A percentile compares a stretch with the other conserved stretches of the same genome.
phyloP scores from a whole-genome alignment of 2,113 vertebrate genomes.

The Dryoscopus gambensis region DNA sequence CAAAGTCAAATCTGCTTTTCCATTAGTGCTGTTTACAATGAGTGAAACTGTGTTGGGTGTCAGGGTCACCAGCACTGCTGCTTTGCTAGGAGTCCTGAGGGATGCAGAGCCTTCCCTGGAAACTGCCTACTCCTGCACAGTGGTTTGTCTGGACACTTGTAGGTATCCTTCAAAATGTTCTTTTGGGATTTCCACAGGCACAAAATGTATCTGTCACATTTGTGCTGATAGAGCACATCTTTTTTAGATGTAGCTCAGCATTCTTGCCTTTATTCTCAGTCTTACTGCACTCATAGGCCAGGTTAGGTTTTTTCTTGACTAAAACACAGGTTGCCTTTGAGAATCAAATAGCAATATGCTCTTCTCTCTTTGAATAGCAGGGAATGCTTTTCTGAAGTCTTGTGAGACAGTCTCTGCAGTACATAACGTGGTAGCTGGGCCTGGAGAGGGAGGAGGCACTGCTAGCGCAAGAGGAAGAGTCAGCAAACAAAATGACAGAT shows the following conservation, averaged over 20 bases:
- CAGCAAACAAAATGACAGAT: background rate
- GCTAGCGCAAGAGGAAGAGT: background rate
- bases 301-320: background rate
- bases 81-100: background rate
- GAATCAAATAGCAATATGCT: background rate
- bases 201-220: background rate
- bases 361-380: background rate
- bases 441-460: background rate
- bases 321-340: background rate
- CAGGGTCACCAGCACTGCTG: background rate
- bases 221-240: background rate
- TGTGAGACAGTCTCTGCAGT: background rate
- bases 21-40: background rate
- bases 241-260: background rate
- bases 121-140: background rate
- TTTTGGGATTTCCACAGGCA: background rate
- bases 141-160: background rate
- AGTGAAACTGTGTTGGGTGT: background rate
- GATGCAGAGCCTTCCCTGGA: background rate
- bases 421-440: background rate
- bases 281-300: background rate
- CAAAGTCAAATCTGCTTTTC: background rate
- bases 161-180: background rate
- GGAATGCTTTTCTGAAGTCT: background rate
- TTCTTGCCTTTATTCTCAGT: background rate